Evolutionary conservation across 1,140 invertebrate species (phyloP), one percentile per base, ranked within the genome.

Genomic region (Anthonomus grandis): DNA sequence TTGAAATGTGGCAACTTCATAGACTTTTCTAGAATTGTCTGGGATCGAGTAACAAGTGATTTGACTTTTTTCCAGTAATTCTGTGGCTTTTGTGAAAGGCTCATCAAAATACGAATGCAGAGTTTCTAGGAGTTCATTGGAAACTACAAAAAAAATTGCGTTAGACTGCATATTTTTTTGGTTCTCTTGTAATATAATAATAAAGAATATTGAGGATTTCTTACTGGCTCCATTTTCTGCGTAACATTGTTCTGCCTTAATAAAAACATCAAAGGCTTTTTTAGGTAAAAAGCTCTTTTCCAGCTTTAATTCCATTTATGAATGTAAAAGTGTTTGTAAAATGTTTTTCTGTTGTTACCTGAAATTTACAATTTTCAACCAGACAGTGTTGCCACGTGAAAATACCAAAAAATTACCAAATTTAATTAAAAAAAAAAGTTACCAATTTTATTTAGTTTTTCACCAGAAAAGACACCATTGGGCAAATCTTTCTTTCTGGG

Each of bases 1-100:
- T n/a, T 78, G 77, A 18, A 75, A 72, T n/a, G 78, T 81, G 47
- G 77, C 75, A 2, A 86, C 70, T 75, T 84, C 79, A 46, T 81
- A 73, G 27, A 84, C 70, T 54, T 59, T 67, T 70, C 72, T 64
- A 44, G 55, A 60, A 19, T 70, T 69, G 51, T 75, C 71, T 19
- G 64, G 44, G 15, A 68, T 70, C 50, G 59, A 59, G 41, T 78
- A 82, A 18, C 64, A 64, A 24, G 74, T 77, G 21, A 85, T 68
- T 51, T 69, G 70, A 23, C 71, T 70, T 46, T 75, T 77, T 62
- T 85, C 83, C 17, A 83, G 70, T 12, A 86, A 70, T 63, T 85
- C 81, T 27, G 83, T 66, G 5, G 82, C 79, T 60, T 77, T 74
- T 69, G 80, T 74, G 47, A 86, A 73, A 15, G 75, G 66, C 13